Base-by-base conservation (phyloP, 1,140 invertebrate genomes). In the Condylostylus longicornis region DNA sequence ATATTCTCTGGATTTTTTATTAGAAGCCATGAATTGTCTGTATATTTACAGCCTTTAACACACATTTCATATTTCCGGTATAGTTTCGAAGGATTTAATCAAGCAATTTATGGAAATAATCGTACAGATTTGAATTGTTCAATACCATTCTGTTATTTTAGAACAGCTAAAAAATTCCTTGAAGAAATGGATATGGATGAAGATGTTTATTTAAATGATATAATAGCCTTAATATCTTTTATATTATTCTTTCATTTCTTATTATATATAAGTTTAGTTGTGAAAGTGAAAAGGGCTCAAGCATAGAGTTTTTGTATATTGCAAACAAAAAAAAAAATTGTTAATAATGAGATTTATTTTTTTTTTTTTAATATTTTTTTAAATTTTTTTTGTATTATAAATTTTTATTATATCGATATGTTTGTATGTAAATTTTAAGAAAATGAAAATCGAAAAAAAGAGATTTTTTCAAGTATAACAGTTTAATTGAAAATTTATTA, bases 1-100 rank as follows among this genome's bases (percentile, higher is more conserved):
- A 67, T 90, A 33, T 88, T 82, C 52, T 75, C 77, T 0, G 85
- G 85, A 25, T 90, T 87, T 59, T 88, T 89, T 54, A 71, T 89
- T 12, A 79, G 77, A 33, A 71, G 87, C 49, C 62, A 68, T 10
- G 83, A 85, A 38, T 71, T 89, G 34, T 74, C 81, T 0, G 46
- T 54, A 2, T 84, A 79, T 46, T 61, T 90, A 33, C 69, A 72
- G 31, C 75, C 75, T 43, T 61, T 89, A 5, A 73, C 78, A 17
- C 65, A 71, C 41, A 54, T 82, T 3, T 85, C 82, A 17, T 86
- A 83, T 52, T 81, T 86, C 43, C 70, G 81, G 49, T 88, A 86
- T 35, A 70, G 74, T 0, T 86, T 86, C 48, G 82, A 88, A 56
- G 79, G 80, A 3, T 63, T 77, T 1, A 52, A 87, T 18, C 70